Conservation (phyloP, 1,140 invertebrate species). For the Homalodisca vitripennis region DNA sequence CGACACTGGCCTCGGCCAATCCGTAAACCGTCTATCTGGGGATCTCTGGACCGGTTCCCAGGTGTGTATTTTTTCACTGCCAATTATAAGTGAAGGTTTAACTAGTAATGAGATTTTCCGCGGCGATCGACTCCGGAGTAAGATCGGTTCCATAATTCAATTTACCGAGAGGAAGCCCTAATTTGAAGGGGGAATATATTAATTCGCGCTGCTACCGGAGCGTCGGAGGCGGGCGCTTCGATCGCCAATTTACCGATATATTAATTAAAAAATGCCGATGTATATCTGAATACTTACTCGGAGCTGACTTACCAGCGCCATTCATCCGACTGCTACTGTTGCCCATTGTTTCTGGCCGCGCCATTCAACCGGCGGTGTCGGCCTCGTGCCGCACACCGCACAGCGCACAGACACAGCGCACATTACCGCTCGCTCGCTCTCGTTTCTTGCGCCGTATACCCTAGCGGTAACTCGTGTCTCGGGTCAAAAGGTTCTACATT, state of each 20-base stretch:
- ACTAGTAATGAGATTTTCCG: slow-evolving; percentile 7
- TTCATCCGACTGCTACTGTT: not conserved
- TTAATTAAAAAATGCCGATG: slow-evolving; percentile 32
- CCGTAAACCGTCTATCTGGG: not conserved
- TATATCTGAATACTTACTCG: slow-evolving; percentile 23
- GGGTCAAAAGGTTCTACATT: too few relatives aligned
- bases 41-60: not conserved
- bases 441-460: too few relatives aligned
- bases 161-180: slow-evolving; percentile 22
- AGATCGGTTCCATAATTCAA: slow-evolving; percentile 22
- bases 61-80: slow-evolving; percentile 17
- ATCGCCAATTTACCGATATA: slow-evolving; percentile 30
- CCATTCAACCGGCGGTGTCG: not conserved
- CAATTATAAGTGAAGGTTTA: not conserved
- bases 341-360: not conserved
- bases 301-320: not conserved
- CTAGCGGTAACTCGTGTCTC: too few relatives aligned
- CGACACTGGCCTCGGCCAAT: not conserved
- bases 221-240: not conserved
- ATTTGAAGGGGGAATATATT: slow-evolving; percentile 29
- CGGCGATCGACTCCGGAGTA: not conserved
- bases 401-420: too few relatives aligned
- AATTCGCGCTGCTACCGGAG: slow-evolving; percentile 28
- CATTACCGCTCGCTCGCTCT: too few relatives aligned
- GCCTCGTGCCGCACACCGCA: not conserved